Evolutionary conservation across 2,113 vertebrate genomes (phyloP).

Genomic region (Carollia perspicillata): DNA sequence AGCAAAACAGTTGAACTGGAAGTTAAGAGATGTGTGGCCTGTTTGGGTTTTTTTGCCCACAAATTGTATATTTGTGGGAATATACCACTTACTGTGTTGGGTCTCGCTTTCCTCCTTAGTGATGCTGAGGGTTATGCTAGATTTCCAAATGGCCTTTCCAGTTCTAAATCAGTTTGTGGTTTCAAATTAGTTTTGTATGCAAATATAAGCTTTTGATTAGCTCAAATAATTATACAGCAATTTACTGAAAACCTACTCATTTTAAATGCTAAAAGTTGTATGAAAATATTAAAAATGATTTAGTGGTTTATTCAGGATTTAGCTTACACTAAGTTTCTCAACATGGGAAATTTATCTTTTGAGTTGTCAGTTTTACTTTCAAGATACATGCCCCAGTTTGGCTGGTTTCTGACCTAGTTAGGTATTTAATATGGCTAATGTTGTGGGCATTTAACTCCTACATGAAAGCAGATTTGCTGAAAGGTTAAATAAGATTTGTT

Average conservation of each 20-base stretch:
- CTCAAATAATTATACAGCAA: background rate
- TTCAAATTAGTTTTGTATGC: background rate
- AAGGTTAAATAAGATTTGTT: conserved; percentile 58
- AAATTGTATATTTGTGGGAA: background rate
- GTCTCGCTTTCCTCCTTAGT: background rate
- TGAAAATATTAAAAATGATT: background rate
- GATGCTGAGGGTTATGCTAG: background rate
- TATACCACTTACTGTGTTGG: background rate
- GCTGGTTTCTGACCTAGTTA: background rate
- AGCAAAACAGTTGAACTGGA: background rate
- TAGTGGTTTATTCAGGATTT: background rate
- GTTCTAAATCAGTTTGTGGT: background rate
- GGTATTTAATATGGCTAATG: background rate
- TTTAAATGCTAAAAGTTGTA: background rate
- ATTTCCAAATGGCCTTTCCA: background rate
- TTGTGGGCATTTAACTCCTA: background rate
- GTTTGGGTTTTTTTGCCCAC: background rate
- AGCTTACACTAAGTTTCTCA: background rate
- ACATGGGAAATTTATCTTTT: background rate
- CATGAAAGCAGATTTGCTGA: conserved; percentile 41
- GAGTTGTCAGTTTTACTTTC: background rate
- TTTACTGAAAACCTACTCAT: background rate
- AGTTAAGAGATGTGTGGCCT: background rate
- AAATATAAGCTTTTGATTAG: background rate
- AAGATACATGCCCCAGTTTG: background rate